Percentiles rank a stretch among this genome's conserved stretches.
phyloP scores from a whole-genome alignment of 2,113 vertebrate species.

The Ctenomys sociabilis region DNA sequence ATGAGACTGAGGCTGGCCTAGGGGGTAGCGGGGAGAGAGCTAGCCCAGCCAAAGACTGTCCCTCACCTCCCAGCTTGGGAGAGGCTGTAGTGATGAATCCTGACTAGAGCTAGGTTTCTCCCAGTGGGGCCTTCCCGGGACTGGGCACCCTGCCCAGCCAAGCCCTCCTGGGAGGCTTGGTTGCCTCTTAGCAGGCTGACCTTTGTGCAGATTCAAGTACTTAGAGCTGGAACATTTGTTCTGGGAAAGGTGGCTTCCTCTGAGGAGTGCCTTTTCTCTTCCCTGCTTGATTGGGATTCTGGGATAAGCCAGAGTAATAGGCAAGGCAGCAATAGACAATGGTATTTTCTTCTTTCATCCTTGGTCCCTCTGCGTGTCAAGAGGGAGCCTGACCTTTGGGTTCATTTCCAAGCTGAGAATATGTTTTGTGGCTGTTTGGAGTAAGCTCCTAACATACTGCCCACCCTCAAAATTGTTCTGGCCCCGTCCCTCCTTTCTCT shows the following conservation, averaged over 20 bases:
- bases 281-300: background rate
- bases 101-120: slow-evolving; percentile 48
- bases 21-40: background rate
- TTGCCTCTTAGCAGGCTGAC: slow-evolving; percentile 78
- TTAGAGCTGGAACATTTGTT: slow-evolving; percentile 50
- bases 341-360: background rate
- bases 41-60: background rate
- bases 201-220: slow-evolving; percentile 72
- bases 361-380: background rate
- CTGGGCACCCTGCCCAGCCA: slow-evolving; percentile 64
- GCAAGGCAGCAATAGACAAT: background rate
- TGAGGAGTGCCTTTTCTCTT: background rate
- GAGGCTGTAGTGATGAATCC: background rate
- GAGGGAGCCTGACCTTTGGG: background rate
- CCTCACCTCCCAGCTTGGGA: background rate
- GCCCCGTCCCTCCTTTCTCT: background rate
- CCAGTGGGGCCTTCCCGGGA: slow-evolving; percentile 31
- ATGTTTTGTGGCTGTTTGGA: slow-evolving; percentile 10
- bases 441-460: background rate
- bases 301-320: background rate
- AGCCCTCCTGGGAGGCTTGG: slow-evolving; percentile 63
- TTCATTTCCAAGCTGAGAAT: background rate
- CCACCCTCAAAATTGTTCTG: background rate
- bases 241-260: slow-evolving; percentile 15
- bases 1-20: background rate